Conservation (phyloP, 2,113 vertebrate genomes). For the Cynopterus brachyotis region DNA sequence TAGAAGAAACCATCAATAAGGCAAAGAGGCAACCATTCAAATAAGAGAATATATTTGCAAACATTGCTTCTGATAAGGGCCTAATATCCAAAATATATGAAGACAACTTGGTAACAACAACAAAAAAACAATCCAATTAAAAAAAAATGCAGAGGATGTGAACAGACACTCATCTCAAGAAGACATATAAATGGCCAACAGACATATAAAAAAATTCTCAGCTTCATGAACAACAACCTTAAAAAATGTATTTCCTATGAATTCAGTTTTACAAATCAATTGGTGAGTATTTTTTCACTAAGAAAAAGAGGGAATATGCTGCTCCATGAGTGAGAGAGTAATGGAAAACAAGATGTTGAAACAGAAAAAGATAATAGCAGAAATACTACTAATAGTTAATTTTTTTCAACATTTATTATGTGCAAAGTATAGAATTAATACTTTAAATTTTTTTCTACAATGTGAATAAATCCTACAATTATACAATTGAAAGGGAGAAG, state of each 20-base stretch:
- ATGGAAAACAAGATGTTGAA: not conserved
- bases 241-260: not conserved
- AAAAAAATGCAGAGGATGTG: too few species aligned
- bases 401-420: not conserved
- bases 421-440: not conserved
- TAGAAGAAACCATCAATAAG: too few species aligned
- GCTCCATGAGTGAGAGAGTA: not conserved
- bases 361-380: not conserved
- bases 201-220: too few species aligned
- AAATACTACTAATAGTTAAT: not conserved
- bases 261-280: not conserved
- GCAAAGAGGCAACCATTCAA: too few species aligned
- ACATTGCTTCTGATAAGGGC: too few species aligned
- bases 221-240: not conserved
- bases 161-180: too few species aligned
- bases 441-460: not conserved
- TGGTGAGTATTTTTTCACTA: not conserved
- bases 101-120: too few species aligned
- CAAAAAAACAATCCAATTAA: too few species aligned
- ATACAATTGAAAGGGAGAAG: not conserved
- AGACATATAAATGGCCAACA: too few species aligned
- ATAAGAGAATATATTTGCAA: too few species aligned
- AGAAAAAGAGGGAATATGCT: not conserved
- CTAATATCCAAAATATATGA: too few species aligned
- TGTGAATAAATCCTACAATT: not conserved